A percentile compares a stretch with the other conserved stretches of the same genome.
Conservation (phyloP, 2,888 invertebrate genomes). For the Acrobasis suavella region DNA sequence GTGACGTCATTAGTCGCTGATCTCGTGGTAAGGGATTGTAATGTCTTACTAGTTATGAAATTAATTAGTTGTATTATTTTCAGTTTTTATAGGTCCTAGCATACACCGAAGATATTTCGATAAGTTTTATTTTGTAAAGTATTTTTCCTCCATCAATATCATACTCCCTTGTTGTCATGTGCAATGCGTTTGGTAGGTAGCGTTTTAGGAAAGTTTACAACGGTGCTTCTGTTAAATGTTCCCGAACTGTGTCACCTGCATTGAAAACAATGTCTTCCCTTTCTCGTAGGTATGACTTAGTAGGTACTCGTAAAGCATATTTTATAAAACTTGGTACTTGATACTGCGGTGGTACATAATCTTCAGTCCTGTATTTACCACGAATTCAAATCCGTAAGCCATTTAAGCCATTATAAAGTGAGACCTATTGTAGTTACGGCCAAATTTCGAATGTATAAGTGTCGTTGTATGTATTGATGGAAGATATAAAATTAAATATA, state of each 20-base stretch:
- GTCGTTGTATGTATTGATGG: slow-evolving; percentile 83
- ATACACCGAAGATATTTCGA: slow-evolving; percentile 83
- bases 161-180: slow-evolving; percentile 57
- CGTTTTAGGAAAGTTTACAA: slow-evolving; percentile 45
- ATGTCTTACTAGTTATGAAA: slow-evolving; percentile 81
- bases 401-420: slow-evolving; percentile 50
- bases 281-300: slow-evolving; percentile 52
- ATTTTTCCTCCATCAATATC: slow-evolving; percentile 81
- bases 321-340: slow-evolving; percentile 1
- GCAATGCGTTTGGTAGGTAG: slow-evolving; percentile 49
- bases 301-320: slow-evolving; percentile 31
- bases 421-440: slow-evolving; percentile 69
- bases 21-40: slow-evolving; percentile 83
- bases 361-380: slow-evolving; percentile 27
- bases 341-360: slow-evolving; percentile 19
- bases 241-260: slow-evolving; percentile 40
- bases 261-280: slow-evolving; percentile 70
- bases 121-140: slow-evolving; percentile 82
- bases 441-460: slow-evolving; percentile 74
- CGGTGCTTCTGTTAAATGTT: slow-evolving; percentile 53
- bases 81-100: slow-evolving; percentile 83
- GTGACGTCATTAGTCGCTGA: slow-evolving; percentile 77
- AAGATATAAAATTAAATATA: slow-evolving; percentile 83
- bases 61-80: slow-evolving; percentile 83
- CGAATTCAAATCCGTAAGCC: slow-evolving; percentile 39